Evolutionary conservation across 2,113 vertebrate genomes (phyloP), one percentile per base, ranked within the genome.

Genomic region (Plotosus lineatus): DNA sequence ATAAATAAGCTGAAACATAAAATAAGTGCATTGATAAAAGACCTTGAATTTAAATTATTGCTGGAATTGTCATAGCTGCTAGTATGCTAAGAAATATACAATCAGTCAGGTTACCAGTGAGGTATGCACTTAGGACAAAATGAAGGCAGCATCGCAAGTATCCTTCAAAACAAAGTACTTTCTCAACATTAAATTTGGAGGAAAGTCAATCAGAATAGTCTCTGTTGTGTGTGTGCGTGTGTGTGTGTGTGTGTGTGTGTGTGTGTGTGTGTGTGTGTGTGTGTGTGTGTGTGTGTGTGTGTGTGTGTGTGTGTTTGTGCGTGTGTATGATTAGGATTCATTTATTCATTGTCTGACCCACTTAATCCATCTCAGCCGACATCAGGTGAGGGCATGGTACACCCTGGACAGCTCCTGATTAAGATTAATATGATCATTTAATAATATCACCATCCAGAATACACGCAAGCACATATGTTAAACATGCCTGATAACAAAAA

Each of bases 391-490:
- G n/a, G n/a, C n/a, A n/a, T n/a, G n/a, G n/a, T n/a, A n/a, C n/a
- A n/a, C n/a, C n/a, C n/a, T n/a, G n/a, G n/a, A n/a, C n/a, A n/a
- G n/a, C n/a, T n/a, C n/a, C n/a, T n/a, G n/a, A 38, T 65, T 11
- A 40, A 8, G 36, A 65, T 11, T 65, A 65, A 40, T 65, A 65
- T 65, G 61, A 65, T 0, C 8, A 40, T 65, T 21, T 65, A 38
- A n/a, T 44, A 44, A 42, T 0, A 6, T 1, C 38, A 68, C 38
- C 38, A 44, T n/a, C 21, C 65, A 4, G 42, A 44, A 42, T 68
- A 68, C 38, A 65, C 78, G 75, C 78, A 81, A 69, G 68, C 51
- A 46, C 51, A 65, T 68, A 46, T 60, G 61, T 56, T 51, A 69
- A 69, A 44, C 48, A 77, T 40, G 44, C 36, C 40, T 50, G 48